Evolutionary conservation across 2,888 invertebrate species (phyloP).

Genomic region (Zelleria hepariella): DNA sequence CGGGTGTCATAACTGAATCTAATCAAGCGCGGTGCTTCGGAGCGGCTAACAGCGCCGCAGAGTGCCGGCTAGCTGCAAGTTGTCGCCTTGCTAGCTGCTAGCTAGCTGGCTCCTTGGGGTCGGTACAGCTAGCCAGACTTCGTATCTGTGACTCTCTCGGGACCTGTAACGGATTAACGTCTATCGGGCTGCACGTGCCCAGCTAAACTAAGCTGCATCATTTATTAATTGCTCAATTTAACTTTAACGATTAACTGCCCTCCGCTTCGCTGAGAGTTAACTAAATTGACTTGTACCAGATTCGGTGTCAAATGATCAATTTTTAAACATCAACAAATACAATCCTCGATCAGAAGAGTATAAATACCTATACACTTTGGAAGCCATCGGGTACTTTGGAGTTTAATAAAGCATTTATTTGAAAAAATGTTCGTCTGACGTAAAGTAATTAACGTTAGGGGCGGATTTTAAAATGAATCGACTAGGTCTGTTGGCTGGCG

Average conservation of each 20-base stretch:
- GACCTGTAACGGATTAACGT: neutral
- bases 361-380: neutral
- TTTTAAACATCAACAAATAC: too few relatives aligned
- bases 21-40: neutral
- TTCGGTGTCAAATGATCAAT: too few relatives aligned
- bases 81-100: neutral
- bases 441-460: neutral
- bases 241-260: too few relatives aligned
- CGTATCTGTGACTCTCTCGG: neutral
- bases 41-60: too few relatives aligned
- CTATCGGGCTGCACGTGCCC: neutral
- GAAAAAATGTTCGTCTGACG: neutral
- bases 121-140: neutral
- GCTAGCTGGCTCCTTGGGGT: neutral
- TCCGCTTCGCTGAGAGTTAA: too few relatives aligned
- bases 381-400: neutral
- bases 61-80: neutral
- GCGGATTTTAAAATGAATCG: neutral
- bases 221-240: neutral
- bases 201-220: neutral
- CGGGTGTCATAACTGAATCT: neutral
- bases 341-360: neutral
- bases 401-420: neutral
- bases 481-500: too few relatives aligned
- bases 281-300: too few relatives aligned